Base-by-base conservation (phyloP, 2,797 vertebrate species). In the Bovichtus diacanthus region DNA sequence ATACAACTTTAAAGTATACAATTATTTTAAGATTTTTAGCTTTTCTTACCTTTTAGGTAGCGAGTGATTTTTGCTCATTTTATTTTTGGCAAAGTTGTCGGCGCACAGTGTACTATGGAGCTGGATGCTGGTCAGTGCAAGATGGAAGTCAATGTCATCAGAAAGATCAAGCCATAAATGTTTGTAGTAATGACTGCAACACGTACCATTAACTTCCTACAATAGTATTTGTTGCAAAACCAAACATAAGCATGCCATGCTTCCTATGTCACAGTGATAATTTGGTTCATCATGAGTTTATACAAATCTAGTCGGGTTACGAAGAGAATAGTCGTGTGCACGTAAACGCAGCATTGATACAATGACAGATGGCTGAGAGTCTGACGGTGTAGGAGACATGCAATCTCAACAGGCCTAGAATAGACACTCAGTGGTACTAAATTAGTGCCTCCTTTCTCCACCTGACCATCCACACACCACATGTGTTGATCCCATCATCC, bases 371-470 rank as follows among this genome's bases (percentile, higher is more conserved):
- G 78, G 69, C 64, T 5, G 12, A 70, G 78, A 78, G 69, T 61
- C 61, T 70, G 77, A 79, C 70, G 76, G 82, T 27, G 80, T 64
- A 60, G 36, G 51, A 82, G 76, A 85, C 83, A 87, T 27, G 59
- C 66, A 41, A 79, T 68, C 82, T 76, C 62, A 66, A 65, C 73
- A n/a, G 59, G 59, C 78, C 81, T 7, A 87, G 83, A 93, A 91
- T 91, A 90, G 88, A 80, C 50, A 2, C 43, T 5, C 55, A 19
- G 55, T 10, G 12, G 71, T 75, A 77, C 80, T 90, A 86, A 83
- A 85, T 84, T 80, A 82, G 76, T 64, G 66, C 74, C 77, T 80
- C 67, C 80, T 89, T 83, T 83, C 90, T 74, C 60, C 90, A 87
- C 80, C 81, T 88, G 84, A 81, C 84, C 46, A 21, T 82, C 75